These are phyloP conservation scores for Philantomba maxwellii DNA, from an alignment of 2,113 vertebrate species.

Conservation along the genomic window DNA sequence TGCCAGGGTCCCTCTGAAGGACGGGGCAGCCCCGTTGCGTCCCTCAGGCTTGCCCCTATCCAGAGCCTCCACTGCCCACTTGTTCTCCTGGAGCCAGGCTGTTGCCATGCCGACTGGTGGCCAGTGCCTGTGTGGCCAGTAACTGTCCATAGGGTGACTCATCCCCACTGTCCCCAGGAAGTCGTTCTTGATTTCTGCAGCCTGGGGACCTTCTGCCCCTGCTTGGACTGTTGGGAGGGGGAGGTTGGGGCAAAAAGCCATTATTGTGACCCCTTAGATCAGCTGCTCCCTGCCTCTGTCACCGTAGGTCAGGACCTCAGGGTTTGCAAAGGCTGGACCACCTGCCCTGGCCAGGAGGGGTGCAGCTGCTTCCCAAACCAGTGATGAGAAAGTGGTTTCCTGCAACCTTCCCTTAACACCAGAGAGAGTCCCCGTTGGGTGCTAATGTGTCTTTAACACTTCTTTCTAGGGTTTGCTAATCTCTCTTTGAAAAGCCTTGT, in stretches of 20 bases:
- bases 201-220: neutral
- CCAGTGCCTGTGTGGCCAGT: neutral
- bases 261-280: too few species aligned
- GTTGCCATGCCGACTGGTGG: neutral
- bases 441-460: neutral
- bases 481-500: neutral
- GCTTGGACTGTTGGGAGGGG: neutral
- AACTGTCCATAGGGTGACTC: too few species aligned
- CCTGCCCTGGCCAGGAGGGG: neutral
- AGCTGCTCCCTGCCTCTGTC: neutral
- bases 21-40: accelerated
- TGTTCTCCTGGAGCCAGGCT: neutral
- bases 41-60: neutral
- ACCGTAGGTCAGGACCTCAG: neutral
- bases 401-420: neutral
- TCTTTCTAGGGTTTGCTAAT: neutral
- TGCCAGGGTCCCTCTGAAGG: neutral
- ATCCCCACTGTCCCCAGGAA: neutral
- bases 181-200: neutral
- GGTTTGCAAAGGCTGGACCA: neutral
- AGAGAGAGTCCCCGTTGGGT: neutral
- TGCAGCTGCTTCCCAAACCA: neutral
- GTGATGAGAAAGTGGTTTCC: neutral
- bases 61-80: neutral
- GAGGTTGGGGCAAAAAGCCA: neutral